These are phyloP conservation scores for Physeter macrocephalus DNA, from an alignment of 2,113 vertebrate genomes.

Conservation along the genomic window DNA sequence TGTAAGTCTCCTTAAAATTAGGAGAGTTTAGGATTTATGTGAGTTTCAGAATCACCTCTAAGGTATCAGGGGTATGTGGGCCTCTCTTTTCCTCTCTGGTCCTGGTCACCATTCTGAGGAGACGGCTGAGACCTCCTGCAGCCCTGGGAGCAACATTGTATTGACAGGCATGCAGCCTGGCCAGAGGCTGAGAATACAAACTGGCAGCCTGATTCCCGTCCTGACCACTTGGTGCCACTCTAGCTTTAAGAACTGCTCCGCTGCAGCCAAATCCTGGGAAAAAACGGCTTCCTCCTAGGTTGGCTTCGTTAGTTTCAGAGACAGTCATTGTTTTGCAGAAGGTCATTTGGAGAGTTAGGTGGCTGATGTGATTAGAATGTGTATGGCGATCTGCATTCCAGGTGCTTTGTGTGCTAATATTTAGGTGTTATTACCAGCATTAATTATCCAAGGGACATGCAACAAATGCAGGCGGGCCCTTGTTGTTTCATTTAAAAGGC, in stretches of 20 bases:
- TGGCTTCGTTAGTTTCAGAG: slow-evolving; percentile 67
- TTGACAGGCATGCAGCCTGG: neutral
- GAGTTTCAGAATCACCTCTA: neutral
- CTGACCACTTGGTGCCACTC: slow-evolving; percentile 82
- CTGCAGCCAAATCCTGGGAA: neutral
- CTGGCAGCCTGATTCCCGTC: slow-evolving; percentile 41
- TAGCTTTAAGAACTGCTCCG: slow-evolving; percentile 74
- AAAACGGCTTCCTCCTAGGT: neutral
- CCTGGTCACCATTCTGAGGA: neutral
- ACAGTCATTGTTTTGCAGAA: slow-evolving; percentile 71
- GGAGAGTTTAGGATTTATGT: neutral
- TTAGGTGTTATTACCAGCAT: slow-evolving; percentile 67
- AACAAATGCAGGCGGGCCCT: slow-evolving; percentile 61
- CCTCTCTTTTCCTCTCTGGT: rapidly evolving
- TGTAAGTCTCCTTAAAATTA: neutral
- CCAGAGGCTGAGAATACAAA: neutral
- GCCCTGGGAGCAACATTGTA: neutral
- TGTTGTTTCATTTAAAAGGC: slow-evolving; percentile 66
- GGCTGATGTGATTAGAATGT: slow-evolving; percentile 72
- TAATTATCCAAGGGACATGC: slow-evolving; percentile 68
- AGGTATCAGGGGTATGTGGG: neutral
- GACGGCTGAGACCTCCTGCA: neutral
- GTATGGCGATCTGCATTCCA: slow-evolving; percentile 43
- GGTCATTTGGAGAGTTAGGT: slow-evolving; percentile 66
- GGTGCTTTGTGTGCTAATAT: slow-evolving; percentile 63